Percentiles rank a stretch among this genome's conserved stretches.
These are phyloP conservation scores for Bettongia penicillata DNA, from an alignment of 2,113 vertebrate species.

Conservation along the genomic window DNA sequence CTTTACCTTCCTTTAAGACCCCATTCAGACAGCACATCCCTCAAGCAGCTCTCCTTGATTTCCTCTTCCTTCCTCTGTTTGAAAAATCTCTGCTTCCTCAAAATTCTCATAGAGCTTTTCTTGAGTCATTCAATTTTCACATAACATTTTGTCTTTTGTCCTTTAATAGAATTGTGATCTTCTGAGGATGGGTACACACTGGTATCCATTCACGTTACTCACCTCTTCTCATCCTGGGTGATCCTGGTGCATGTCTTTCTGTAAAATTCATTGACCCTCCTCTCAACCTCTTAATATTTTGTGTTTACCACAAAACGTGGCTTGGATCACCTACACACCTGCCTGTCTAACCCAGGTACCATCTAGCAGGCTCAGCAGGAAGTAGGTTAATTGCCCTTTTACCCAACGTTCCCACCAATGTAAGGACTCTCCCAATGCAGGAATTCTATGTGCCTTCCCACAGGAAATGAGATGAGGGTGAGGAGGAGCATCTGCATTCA, in stretches of 20 bases:
- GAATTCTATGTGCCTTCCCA: not conserved
- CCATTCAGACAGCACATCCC: not conserved
- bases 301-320: not conserved
- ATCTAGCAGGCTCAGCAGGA: not conserved
- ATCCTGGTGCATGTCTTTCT: not conserved
- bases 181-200: not conserved
- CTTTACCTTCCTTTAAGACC: not conserved
- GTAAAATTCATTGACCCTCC: not conserved
- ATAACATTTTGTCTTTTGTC: not conserved
- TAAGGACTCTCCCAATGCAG: not conserved
- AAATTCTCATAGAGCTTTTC: not conserved
- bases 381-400: not conserved
- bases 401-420: not conserved
- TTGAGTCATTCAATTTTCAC: not conserved
- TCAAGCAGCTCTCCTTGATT: not conserved
- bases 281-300: not conserved
- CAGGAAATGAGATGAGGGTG: not conserved
- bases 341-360: not conserved
- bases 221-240: not conserved
- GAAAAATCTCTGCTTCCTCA: not conserved
- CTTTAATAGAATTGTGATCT: not conserved
- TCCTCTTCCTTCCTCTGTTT: not conserved
- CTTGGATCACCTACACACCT: not conserved
- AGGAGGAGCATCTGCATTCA: not conserved
- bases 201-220: not conserved